Percentiles rank a stretch among this genome's conserved stretches.
Conservation (phyloP, 2,797 vertebrate genomes). For the Erithacus rubecula region DNA sequence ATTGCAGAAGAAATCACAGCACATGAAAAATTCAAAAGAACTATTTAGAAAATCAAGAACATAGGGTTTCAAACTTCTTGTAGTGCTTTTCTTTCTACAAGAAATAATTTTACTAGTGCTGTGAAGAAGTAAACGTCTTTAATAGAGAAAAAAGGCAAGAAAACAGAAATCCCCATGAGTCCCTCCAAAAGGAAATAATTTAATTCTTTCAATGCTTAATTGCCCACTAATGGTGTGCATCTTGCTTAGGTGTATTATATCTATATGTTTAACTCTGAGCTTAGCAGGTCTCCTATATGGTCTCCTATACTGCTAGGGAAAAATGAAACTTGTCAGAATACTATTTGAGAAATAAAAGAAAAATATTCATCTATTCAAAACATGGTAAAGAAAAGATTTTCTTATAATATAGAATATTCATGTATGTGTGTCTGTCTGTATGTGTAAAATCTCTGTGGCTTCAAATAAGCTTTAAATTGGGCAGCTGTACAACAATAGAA, state of each 20-base stretch:
- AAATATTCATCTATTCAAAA: not conserved
- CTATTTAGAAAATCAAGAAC: not conserved
- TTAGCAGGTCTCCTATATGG: not conserved
- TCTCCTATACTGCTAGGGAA: not conserved
- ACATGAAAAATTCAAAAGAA: conserved; percentile 7
- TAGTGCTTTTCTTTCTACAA: not conserved
- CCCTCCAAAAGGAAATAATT: not conserved
- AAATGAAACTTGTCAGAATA: not conserved
- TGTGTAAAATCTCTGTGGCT: not conserved
- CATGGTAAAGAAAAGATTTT: not conserved
- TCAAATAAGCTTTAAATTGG: not conserved
- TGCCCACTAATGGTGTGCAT: accelerated
- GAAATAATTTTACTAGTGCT: not conserved
- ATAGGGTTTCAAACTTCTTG: not conserved
- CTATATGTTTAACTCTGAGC: not conserved
- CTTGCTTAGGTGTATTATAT: not conserved
- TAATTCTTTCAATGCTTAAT: not conserved
- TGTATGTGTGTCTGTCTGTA: not conserved
- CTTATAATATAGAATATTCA: not conserved
- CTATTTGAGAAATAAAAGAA: not conserved
- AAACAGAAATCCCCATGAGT: not conserved
- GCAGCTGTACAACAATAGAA: not conserved
- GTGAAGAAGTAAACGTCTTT: not conserved
- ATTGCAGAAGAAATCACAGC: not conserved
- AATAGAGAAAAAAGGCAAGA: not conserved